Conservation (phyloP, 2,797 vertebrate genomes). For the Parauchenoglanis punctatus region DNA sequence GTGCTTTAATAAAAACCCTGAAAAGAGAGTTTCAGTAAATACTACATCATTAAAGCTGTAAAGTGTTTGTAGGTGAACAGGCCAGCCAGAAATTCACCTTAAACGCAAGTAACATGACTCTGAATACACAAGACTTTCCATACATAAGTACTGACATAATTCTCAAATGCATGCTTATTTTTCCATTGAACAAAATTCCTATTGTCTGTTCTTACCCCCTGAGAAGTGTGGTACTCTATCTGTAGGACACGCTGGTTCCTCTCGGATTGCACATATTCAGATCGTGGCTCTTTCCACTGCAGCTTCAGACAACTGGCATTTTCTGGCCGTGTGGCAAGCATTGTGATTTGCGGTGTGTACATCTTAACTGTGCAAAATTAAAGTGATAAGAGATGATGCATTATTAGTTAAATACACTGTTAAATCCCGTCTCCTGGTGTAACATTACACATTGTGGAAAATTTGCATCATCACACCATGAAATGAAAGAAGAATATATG, state of each 20-base stretch:
- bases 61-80: background rate
- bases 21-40: background rate
- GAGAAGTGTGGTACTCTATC: conserved; percentile 54
- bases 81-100: background rate
- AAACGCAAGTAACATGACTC: background rate
- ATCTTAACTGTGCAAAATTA: conserved; percentile 62
- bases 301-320: conserved; percentile 61
- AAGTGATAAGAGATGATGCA: background rate
- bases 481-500: background rate
- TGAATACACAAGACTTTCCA: background rate
- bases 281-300: conserved; percentile 54
- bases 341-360: conserved; percentile 50
- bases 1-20: background rate
- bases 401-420: background rate
- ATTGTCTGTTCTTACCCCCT: conserved; percentile 30
- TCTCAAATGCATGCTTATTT: background rate
- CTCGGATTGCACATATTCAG: background rate
- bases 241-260: conserved; percentile 52
- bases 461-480: too few relatives aligned
- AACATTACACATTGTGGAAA: background rate
- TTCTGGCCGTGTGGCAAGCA: conserved; percentile 20
- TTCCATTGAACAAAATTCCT: background rate
- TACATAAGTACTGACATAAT: background rate
- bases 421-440: background rate
- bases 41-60: background rate